phyloP scores from a whole-genome alignment of 1,140 invertebrate genomes.

The Calycopis cecrops region DNA sequence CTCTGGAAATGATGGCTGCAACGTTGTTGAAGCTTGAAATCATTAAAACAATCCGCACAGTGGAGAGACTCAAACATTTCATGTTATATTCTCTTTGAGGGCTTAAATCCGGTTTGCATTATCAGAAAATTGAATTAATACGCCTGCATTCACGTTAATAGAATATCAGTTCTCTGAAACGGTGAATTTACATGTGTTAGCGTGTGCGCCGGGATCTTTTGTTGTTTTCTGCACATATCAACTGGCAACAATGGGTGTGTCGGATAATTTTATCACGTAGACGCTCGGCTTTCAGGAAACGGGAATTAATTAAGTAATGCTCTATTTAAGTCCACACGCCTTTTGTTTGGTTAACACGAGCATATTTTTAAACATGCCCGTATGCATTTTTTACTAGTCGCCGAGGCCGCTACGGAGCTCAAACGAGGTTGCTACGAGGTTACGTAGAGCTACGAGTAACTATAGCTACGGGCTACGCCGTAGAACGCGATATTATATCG shows the following conservation, averaged over 20 bases:
- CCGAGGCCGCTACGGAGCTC: conserved; percentile 35
- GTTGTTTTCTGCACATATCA: too few relatives aligned
- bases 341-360: conserved; percentile 28
- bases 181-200: neutral
- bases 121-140: conserved; percentile 1
- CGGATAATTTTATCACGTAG: neutral
- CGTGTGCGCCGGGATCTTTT: too few relatives aligned
- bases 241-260: neutral
- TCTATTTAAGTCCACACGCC: conserved; percentile 10
- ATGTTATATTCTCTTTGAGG: neutral
- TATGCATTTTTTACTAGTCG: conserved; percentile 40
- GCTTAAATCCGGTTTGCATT: neutral
- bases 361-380: conserved; percentile 30
- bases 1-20: neutral
- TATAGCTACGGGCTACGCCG: neutral
- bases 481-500: neutral
- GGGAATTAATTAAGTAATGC: conserved; percentile 10
- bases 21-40: neutral
- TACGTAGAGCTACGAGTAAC: conserved; percentile 27
- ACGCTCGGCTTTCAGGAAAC: neutral
- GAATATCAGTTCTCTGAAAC: neutral
- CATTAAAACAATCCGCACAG: neutral
- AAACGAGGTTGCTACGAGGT: conserved; percentile 34
- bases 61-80: neutral
- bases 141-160: neutral